Conservation (phyloP, 2,113 vertebrate genomes). For the Phrynosoma blainvillii region DNA sequence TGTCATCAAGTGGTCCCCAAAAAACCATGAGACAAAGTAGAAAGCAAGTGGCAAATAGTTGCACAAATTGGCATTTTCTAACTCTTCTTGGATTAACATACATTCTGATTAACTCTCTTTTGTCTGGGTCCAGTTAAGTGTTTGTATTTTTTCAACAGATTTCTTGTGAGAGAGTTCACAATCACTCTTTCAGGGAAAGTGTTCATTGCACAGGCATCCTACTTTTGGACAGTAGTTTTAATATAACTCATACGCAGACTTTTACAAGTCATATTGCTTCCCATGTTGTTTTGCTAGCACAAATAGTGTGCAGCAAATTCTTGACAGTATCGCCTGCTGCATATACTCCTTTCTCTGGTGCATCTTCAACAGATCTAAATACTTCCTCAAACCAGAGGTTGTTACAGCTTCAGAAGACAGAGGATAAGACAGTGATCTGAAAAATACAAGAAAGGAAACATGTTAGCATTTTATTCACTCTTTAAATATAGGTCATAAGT, state of each 20-base stretch:
- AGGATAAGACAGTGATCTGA: background rate
- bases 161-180: background rate
- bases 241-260: conserved; percentile 30
- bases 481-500: background rate
- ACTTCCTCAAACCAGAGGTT: accelerated
- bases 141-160: conserved; percentile 45
- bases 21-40: conserved; percentile 84
- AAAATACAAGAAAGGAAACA: background rate
- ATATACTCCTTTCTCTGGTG: conserved; percentile 9
- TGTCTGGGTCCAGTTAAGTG: conserved; percentile 45
- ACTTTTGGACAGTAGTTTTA: conserved; percentile 32
- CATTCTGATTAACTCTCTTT: conserved; percentile 80
- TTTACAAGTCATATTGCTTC: conserved; percentile 58
- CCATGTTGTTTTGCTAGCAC: conserved; percentile 33
- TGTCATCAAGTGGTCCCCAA: conserved; percentile 81
- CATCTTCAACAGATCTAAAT: conserved; percentile 50
- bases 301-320: conserved; percentile 4
- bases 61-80: conserved; percentile 84
- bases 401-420: background rate
- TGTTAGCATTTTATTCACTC: conserved; percentile 10
- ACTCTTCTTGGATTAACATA: conserved; percentile 83
- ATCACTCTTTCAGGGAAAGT: conserved; percentile 46
- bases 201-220: conserved; percentile 59
- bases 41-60: conserved; percentile 82
- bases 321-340: conserved; percentile 5